phyloP scores from a whole-genome alignment of 1,140 invertebrate species.

The Vanessa tameamea region DNA sequence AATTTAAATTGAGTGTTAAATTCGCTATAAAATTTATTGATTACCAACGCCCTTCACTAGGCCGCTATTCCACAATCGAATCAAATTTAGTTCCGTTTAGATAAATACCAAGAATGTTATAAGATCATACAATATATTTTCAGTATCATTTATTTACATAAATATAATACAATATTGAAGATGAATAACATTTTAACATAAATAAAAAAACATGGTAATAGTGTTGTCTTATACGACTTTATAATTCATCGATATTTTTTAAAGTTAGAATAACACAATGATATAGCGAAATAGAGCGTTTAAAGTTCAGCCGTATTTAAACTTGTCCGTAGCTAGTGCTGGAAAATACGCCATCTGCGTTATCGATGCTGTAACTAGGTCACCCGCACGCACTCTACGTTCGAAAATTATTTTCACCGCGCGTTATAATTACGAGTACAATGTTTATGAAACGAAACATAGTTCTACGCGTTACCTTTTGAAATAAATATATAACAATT shows the following conservation, averaged over 20 bases:
- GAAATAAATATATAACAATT: slow-evolving; percentile 4
- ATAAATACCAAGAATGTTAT: slow-evolving; percentile 5
- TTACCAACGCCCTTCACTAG: slow-evolving; percentile 24
- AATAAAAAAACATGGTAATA: too few species aligned
- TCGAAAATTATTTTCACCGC: slow-evolving; percentile 76
- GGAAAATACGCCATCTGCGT: slow-evolving; percentile 72
- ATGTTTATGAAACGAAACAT: slow-evolving; percentile 52
- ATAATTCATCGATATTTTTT: background rate
- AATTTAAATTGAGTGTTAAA: slow-evolving; percentile 11
- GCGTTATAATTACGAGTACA: slow-evolving; percentile 40
- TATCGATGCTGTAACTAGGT: slow-evolving; percentile 70
- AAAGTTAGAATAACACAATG: background rate
- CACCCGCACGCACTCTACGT: slow-evolving; percentile 56
- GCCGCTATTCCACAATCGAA: slow-evolving; percentile 7
- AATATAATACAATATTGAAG: background rate
- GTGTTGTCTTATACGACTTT: too few species aligned
- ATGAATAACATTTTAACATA: background rate
- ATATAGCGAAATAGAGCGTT: background rate
- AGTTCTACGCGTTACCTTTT: slow-evolving; percentile 23
- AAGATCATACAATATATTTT: background rate
- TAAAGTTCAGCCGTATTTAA: slow-evolving; percentile 2
- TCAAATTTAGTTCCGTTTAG: background rate
- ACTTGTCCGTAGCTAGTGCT: slow-evolving; percentile 27
- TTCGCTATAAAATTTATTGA: slow-evolving; percentile 4
- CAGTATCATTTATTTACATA: background rate